Evolutionary conservation across 2,888 invertebrate genomes (phyloP).

Genomic region (Lasioglossum pauxillum): DNA sequence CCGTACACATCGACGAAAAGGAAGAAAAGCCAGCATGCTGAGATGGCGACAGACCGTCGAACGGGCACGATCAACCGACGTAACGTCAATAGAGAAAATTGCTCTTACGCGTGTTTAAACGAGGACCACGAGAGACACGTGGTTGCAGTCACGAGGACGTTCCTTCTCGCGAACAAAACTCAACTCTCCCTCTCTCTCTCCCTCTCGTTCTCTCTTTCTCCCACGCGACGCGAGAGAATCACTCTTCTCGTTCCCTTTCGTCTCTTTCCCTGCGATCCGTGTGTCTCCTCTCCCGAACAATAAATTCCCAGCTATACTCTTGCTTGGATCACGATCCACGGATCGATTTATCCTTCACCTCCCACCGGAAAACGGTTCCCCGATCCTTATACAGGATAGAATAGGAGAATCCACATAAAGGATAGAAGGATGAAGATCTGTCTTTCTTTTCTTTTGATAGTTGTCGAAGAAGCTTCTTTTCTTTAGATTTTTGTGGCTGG

Average conservation of each 20-base stretch:
- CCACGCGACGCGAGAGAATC: not conserved
- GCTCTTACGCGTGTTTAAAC: conserved; percentile 71
- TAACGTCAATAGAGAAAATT: conserved; percentile 69
- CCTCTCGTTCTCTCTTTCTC: not conserved
- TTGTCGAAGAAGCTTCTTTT: not conserved
- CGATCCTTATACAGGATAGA: not conserved
- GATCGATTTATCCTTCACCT: not conserved
- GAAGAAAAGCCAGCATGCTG: conserved; percentile 11
- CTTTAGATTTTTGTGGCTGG: not conserved
- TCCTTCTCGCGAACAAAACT: conserved; percentile 51
- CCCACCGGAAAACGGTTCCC: not conserved
- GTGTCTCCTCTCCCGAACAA: not conserved
- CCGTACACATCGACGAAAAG: not conserved
- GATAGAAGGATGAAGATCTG: not conserved
- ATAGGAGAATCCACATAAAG: not conserved
- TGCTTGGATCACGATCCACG: not conserved
- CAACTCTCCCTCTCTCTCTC: conserved; percentile 36
- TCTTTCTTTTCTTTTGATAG: not conserved
- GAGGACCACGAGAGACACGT: conserved; percentile 69
- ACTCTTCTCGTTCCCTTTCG: conserved; percentile 12
- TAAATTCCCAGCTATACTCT: not conserved
- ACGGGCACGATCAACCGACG: conserved; percentile 28
- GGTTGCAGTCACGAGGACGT: conserved; percentile 67
- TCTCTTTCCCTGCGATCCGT: not conserved
- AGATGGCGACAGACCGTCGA: not conserved